Evolutionary conservation across 2,797 vertebrate genomes (phyloP).

Genomic region (Pseudomugil tenellus): DNA sequence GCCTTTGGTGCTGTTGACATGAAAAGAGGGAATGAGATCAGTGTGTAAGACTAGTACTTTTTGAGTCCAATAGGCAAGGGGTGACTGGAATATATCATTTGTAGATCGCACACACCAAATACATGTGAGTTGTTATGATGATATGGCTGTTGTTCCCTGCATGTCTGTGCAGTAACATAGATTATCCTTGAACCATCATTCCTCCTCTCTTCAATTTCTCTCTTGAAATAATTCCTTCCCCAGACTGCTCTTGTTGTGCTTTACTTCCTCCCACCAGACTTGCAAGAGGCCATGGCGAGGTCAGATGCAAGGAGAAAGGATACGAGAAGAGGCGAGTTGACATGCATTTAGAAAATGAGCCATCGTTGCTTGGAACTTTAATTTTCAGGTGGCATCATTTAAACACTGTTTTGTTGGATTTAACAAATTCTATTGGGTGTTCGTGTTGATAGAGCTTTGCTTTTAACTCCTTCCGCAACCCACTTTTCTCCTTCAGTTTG

Average conservation of each 20-base stretch:
- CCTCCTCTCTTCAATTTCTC: background rate
- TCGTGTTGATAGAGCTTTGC: background rate
- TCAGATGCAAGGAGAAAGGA: background rate
- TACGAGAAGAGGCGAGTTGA: background rate
- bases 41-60: slow-evolving; percentile 10
- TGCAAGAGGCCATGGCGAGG: background rate
- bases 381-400: background rate
- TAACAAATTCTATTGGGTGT: background rate
- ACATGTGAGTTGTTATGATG: slow-evolving; percentile 1
- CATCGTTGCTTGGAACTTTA: background rate
- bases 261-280: background rate
- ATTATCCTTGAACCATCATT: slow-evolving; percentile 18
- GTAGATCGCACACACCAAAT: background rate
- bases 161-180: slow-evolving; percentile 17
- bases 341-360: background rate
- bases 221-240: background rate
- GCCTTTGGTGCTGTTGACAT: slow-evolving; percentile 63
- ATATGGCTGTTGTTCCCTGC: background rate
- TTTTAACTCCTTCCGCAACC: background rate
- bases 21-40: slow-evolving; percentile 30
- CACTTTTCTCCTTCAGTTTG: background rate
- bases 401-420: background rate
- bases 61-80: slow-evolving; percentile 13
- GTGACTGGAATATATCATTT: slow-evolving; percentile 12
- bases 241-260: background rate